Base-by-base conservation (phyloP, 2,888 invertebrate species). In the Netelia inedita region DNA sequence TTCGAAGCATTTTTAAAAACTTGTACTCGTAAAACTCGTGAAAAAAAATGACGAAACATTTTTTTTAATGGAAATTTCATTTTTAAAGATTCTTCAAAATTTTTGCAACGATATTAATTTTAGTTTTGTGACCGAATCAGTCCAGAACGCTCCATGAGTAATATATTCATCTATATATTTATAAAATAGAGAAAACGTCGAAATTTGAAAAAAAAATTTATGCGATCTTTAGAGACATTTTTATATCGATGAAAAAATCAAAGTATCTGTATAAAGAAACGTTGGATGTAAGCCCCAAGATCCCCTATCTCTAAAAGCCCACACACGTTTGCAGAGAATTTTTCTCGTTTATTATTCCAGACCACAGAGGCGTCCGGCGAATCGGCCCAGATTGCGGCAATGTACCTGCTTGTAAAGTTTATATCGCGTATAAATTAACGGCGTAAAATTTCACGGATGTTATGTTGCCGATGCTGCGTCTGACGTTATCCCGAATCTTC, bases 291-390 rank as follows among this genome's bases (percentile, higher is more conserved):
- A 73, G 11, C 53, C n/a, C 16, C 35, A 16, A 55, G n/a, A 55
- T 55, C 16, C 16, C 11, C 16, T 16, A 55, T 28, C 65, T 80
- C 43, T 23, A 14, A 65, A 61, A 28, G 28, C 28, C 14, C n/a
- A 46, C 50, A 68, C 50, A 35, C 57, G 21, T 41, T 50, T 63
- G 53, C 55, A 53, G 46, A n/a, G 41, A 46, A 11, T 23, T 43
- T 16, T 21, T 55, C 35, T 35, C 50, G 85, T 87, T 87, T 87
- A 84, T 87, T 87, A 84, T 87, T 87, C 73, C 82, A 82, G 85
- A 83, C 82, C 80, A 46, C 83, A 72, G 66, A 71, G 66, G 50
- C 75, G 69, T 79, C 72, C 53, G 74, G 68, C 46, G 75, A 71
- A 63, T 63, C 61, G 35, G 76, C 68, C 68, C 61, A 68, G 81